phyloP scores from a whole-genome alignment of 92 coral and sea anemone species.

The Bergia sp. region DNA sequence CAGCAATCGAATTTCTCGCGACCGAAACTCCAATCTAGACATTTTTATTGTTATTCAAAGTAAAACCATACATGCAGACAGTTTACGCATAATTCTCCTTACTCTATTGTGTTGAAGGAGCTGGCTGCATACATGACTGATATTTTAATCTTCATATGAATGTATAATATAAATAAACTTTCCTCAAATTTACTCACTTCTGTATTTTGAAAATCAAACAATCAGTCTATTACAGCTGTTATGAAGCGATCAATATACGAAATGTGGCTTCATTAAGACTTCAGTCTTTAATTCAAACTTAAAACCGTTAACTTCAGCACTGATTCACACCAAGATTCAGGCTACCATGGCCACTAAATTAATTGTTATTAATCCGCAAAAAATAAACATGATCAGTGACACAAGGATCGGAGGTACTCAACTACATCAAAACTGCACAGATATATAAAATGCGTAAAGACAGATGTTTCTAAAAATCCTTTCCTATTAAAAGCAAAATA shows the following conservation, averaged over 20 bases:
- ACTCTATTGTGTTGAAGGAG: not conserved
- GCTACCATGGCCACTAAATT: not conserved
- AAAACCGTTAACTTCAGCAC: not conserved
- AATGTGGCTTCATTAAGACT: not conserved
- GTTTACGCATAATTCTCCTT: not conserved
- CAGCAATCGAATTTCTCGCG: not conserved
- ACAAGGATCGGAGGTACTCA: not conserved
- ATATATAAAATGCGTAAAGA: not conserved
- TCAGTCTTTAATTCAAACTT: too few species aligned
- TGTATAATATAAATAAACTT: not conserved
- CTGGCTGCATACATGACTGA: not conserved
- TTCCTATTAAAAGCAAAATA: not conserved
- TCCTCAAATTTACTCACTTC: too few species aligned
- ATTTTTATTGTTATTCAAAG: not conserved
- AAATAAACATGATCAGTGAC: not conserved
- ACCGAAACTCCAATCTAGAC: not conserved
- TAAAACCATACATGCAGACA: not conserved
- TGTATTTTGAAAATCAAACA: too few species aligned
- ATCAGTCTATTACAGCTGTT: not conserved
- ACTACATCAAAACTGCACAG: not conserved
- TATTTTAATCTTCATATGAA: not conserved
- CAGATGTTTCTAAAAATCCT: not conserved
- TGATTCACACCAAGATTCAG: too few species aligned
- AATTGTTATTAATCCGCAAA: not conserved
- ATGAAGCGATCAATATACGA: not conserved